Evolutionary conservation across 2,797 vertebrate species (phyloP).

Genomic region (Euthynnus affinis): DNA sequence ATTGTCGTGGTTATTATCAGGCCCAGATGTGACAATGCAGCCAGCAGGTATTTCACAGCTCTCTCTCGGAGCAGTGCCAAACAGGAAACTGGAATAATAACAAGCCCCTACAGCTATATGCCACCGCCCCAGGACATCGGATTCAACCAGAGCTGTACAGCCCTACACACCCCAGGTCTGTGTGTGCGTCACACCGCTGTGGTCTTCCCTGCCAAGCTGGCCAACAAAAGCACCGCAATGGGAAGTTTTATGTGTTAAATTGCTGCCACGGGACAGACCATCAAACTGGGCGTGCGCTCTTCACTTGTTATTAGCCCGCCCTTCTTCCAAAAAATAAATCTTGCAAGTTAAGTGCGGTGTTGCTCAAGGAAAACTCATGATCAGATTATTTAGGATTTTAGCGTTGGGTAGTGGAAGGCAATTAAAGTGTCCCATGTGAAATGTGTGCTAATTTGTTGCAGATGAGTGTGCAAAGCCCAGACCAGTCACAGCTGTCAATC

Average conservation of each 20-base stretch:
- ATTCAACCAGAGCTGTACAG: conserved; percentile 23
- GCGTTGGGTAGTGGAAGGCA: neutral
- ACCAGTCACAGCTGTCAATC: conserved; percentile 12
- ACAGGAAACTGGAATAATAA: conserved; percentile 73
- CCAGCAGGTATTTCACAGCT: conserved; percentile 60
- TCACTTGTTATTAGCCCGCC: conserved; percentile 18
- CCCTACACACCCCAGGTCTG: conserved; percentile 9
- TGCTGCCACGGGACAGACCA: conserved; percentile 35
- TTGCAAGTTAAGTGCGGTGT: conserved; percentile 34
- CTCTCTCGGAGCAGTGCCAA: conserved; percentile 45
- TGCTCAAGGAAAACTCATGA: conserved; percentile 27
- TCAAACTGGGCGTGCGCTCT: conserved; percentile 40
- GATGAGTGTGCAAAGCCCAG: conserved; percentile 26
- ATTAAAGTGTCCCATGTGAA: conserved; percentile 15
- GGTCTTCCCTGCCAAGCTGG: conserved; percentile 29
- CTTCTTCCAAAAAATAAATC: conserved; percentile 34
- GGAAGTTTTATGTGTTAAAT: conserved; percentile 49
- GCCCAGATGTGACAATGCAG: conserved; percentile 45
- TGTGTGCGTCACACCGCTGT: conserved; percentile 51
- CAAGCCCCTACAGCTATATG: conserved; percentile 47
- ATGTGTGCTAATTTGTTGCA: conserved; percentile 25
- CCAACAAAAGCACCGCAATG: conserved; percentile 68
- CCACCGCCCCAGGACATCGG: conserved; percentile 22
- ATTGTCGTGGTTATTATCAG: conserved; percentile 44
- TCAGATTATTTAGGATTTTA: conserved; percentile 19